These are phyloP conservation scores for Enteromius viviparus DNA, from an alignment of 2,797 vertebrate genomes.

Conservation along the genomic window DNA sequence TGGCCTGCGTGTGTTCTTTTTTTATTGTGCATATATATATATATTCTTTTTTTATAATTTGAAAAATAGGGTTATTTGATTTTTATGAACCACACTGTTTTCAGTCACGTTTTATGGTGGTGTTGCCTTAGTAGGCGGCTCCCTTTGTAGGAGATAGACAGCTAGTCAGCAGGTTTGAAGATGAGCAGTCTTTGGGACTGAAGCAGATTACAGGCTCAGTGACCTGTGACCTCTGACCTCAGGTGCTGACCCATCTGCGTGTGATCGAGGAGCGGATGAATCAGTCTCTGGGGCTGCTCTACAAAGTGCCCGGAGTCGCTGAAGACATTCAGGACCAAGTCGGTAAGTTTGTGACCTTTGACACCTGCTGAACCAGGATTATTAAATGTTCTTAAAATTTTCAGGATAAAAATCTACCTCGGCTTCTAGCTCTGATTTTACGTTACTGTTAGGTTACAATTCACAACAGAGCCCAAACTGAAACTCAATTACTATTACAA, in stretches of 20 bases:
- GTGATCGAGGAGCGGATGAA: constrained; percentile 99
- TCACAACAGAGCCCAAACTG: too few relatives aligned
- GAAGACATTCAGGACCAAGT: constrained; percentile 99
- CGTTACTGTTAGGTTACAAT: too few relatives aligned
- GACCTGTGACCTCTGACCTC: constrained; percentile 32
- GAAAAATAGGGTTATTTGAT: too few relatives aligned
- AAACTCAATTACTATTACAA: too few relatives aligned
- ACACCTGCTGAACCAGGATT: neutral
- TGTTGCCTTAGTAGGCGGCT: neutral
- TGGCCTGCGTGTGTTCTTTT: neutral
- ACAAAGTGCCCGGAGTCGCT: constrained; percentile 93
- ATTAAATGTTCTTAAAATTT: too few relatives aligned
- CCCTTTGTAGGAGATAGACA: neutral
- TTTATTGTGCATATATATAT: neutral
- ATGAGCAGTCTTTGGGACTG: neutral
- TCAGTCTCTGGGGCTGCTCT: constrained; percentile 95
- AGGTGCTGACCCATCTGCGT: constrained; percentile 97
- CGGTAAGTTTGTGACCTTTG: constrained; percentile 77
- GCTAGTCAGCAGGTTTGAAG: neutral
- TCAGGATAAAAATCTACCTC: too few relatives aligned
- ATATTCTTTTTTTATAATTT: too few relatives aligned
- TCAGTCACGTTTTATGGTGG: neutral
- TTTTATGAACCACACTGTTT: too few relatives aligned
- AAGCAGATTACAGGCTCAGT: constrained; percentile 36
- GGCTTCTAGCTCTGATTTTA: too few relatives aligned